Evolutionary conservation across 1,140 invertebrate species (phyloP).

Genomic region (Rhyacophila brunnea): DNA sequence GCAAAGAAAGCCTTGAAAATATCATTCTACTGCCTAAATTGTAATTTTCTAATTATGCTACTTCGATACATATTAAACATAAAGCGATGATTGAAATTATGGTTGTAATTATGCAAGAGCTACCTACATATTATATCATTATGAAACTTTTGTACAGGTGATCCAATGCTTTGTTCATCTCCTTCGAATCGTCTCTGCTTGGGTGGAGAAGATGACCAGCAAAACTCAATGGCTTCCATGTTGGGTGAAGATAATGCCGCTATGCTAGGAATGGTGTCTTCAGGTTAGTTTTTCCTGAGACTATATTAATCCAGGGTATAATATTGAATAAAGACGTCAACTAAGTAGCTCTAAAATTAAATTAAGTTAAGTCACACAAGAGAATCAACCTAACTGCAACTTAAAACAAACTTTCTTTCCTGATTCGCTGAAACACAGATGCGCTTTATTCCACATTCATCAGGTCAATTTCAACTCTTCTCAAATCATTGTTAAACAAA

Average conservation of each 20-base stretch:
- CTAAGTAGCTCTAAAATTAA: not conserved
- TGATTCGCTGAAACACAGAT: not conserved
- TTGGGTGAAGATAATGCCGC: slow-evolving; percentile 22
- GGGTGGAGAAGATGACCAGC: slow-evolving; percentile 26
- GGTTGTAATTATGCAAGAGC: too few species aligned
- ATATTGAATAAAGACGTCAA: not conserved
- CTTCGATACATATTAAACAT: too few species aligned
- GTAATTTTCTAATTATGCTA: too few species aligned
- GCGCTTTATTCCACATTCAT: not conserved
- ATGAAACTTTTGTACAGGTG: slow-evolving; percentile 42
- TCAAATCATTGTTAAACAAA: too few species aligned
- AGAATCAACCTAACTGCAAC: not conserved
- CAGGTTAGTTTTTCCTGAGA: not conserved
- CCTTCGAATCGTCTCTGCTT: slow-evolving; percentile 46
- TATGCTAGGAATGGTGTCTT: slow-evolving; percentile 21
- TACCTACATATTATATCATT: too few species aligned
- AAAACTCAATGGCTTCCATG: slow-evolving; percentile 26
- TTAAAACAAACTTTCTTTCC: not conserved
- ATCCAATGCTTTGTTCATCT: slow-evolving; percentile 55
- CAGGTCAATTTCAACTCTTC: not conserved
- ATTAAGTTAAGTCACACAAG: not conserved
- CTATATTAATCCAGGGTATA: too few species aligned
- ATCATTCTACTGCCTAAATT: too few species aligned
- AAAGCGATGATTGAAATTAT: too few species aligned
- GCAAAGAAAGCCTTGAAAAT: too few species aligned